Evolutionary conservation across 2,113 vertebrate genomes (phyloP).

Genomic region (Mus musculus): GRCm39 chr9:87199501-87200000

Average conservation of each 20-base stretch:
- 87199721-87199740: slow-evolving; percentile 4
- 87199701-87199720: background rate
- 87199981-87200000: background rate
- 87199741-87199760: background rate
- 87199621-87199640: background rate
- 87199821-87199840: background rate
- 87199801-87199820: background rate
- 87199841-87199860: background rate
- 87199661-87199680: background rate
- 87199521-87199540: background rate
- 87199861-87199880: background rate
- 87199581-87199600: background rate
- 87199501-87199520: background rate
- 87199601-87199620: background rate
- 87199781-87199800: background rate
- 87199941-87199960: background rate
- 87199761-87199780: background rate
- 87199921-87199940: background rate
- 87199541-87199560: background rate
- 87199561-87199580: background rate
- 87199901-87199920: slow-evolving; percentile 29
- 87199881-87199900: background rate
- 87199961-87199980: background rate
- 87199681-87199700: background rate
- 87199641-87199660: background rate